These are phyloP conservation scores for Cherax quadricarinatus DNA, from an alignment of 1,140 invertebrate species.

Conservation along the genomic window DNA sequence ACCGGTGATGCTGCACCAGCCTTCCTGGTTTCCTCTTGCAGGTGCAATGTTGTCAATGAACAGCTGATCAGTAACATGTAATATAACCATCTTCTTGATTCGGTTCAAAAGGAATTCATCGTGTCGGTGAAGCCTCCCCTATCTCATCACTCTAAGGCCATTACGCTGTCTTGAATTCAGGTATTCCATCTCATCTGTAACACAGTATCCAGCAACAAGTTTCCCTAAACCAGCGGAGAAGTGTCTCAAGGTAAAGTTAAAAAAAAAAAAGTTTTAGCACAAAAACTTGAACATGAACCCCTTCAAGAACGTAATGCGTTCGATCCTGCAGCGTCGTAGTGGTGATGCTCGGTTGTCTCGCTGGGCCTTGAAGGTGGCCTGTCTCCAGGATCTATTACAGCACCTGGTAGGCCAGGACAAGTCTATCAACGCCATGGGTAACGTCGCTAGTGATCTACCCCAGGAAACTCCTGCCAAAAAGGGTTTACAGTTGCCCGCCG, in stretches of 20 bases:
- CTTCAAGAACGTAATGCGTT: neutral
- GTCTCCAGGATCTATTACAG: constrained; percentile 13
- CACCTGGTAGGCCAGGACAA: constrained; percentile 8
- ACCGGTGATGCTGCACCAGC: neutral
- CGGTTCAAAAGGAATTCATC: neutral
- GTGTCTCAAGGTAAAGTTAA: neutral
- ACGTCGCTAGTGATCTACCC: neutral
- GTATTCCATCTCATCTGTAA: too few relatives aligned
- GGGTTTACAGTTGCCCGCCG: constrained; percentile 15
- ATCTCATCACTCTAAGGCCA: too few relatives aligned
- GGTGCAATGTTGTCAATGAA: neutral
- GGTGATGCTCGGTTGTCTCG: constrained; percentile 1
- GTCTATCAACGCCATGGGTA: constrained; percentile 3
- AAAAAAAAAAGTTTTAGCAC: neutral
- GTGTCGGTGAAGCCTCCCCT: too few relatives aligned
- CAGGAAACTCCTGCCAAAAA: neutral
- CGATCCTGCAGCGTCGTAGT: neutral
- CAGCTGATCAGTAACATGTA: neutral
- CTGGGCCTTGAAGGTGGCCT: neutral
- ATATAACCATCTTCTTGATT: neutral
- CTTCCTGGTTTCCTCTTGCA: neutral
- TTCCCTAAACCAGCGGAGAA: too few relatives aligned
- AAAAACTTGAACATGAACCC: neutral
- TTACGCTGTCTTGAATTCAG: too few relatives aligned
- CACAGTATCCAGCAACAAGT: too few relatives aligned